Conservation (phyloP, 1,140 invertebrate genomes). For the Drosophila nigrodunni region DNA sequence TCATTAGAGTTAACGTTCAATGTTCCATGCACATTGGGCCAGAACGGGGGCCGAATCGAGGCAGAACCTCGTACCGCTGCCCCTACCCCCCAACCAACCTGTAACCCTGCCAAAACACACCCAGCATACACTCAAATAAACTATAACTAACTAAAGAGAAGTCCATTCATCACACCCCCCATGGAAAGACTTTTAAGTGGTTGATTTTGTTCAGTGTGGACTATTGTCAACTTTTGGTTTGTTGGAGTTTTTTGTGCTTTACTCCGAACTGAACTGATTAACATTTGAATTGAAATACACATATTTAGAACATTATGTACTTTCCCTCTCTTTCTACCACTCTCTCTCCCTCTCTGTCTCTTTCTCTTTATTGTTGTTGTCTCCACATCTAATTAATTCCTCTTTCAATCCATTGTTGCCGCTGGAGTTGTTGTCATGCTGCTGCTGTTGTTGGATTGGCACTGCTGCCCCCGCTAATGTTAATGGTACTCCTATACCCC, state of each 20-base stretch:
- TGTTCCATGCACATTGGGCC: slow-evolving; percentile 67
- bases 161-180: too few species aligned
- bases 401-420: slow-evolving; percentile 69
- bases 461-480: slow-evolving; percentile 66
- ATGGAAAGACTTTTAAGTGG: too few species aligned
- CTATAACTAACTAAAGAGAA: too few species aligned
- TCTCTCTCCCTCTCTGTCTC: slow-evolving; percentile 5
- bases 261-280: slow-evolving; percentile 63
- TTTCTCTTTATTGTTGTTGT: slow-evolving; percentile 61
- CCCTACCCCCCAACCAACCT: slow-evolving; percentile 19
- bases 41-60: slow-evolving; percentile 61
- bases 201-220: slow-evolving; percentile 12
- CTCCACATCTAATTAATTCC: slow-evolving; percentile 83
- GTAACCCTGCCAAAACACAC: slow-evolving; percentile 29
- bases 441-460: slow-evolving; percentile 30
- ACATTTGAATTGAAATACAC: slow-evolving; percentile 81
- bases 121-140: neutral
- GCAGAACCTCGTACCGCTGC: slow-evolving; percentile 48
- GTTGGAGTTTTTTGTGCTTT: slow-evolving; percentile 55
- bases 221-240: slow-evolving; percentile 67
- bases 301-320: slow-evolving; percentile 75
- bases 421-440: slow-evolving; percentile 50
- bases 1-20: slow-evolving; percentile 69
- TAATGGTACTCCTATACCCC: slow-evolving; percentile 45
- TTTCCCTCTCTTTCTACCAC: slow-evolving; percentile 30